These are phyloP conservation scores for Macropodus opercularis DNA, from an alignment of 2,797 vertebrate genomes.

Conservation along the genomic window DNA sequence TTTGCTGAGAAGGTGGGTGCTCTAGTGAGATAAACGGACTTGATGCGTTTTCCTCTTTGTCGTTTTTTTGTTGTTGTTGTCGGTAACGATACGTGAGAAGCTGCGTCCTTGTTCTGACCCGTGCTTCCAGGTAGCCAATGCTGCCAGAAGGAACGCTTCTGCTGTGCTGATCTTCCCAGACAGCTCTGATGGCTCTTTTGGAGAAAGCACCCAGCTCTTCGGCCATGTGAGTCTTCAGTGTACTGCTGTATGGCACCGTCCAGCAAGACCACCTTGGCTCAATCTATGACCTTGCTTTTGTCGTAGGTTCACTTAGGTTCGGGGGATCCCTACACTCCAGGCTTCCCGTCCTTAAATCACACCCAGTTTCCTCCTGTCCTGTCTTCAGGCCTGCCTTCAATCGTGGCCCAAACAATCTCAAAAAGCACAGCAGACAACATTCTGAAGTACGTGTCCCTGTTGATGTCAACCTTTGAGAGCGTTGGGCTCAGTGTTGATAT, in stretches of 20 bases:
- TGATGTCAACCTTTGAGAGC: too few species aligned
- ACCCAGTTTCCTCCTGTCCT: constrained; percentile 90
- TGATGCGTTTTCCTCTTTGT: neutral
- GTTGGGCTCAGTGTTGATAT: too few species aligned
- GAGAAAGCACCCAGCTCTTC: constrained; percentile 65
- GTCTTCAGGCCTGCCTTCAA: constrained; percentile 90
- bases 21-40: constrained; percentile 1
- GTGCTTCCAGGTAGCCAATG: constrained; percentile 87
- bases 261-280: too few species aligned
- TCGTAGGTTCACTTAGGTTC: constrained; percentile 92
- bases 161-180: constrained; percentile 91
- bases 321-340: constrained; percentile 95
- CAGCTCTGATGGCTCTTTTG: constrained; percentile 33
- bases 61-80: too few species aligned
- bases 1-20: constrained; percentile 91
- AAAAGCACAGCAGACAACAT: constrained; percentile 65
- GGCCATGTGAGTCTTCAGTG: constrained; percentile 88
- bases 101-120: fast-evolving
- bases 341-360: constrained; percentile 96
- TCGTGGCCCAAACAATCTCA: constrained; percentile 90
- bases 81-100: neutral
- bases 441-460: constrained; percentile 79
- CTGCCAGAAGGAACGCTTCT: constrained; percentile 81
- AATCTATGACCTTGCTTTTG: too few species aligned
- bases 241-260: too few species aligned